phyloP scores from a whole-genome alignment of 2,113 vertebrate species.

The Anser brachyrhynchus region DNA sequence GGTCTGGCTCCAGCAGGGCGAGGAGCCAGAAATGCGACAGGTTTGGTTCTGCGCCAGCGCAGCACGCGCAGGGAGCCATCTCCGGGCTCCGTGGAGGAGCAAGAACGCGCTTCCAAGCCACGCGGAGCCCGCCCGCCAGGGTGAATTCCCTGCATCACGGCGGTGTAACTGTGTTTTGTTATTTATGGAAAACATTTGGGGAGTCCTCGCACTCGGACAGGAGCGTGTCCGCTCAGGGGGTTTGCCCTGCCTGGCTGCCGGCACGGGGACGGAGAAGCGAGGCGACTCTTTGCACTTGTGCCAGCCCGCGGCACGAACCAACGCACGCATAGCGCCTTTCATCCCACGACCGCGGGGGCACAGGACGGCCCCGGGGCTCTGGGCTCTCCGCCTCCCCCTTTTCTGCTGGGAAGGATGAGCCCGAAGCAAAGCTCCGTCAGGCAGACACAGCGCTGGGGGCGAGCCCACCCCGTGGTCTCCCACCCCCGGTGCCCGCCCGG shows the following conservation, averaged over 20 bases:
- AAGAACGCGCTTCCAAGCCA: not conserved
- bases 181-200: rapidly evolving
- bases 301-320: not conserved
- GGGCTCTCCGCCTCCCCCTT: not conserved
- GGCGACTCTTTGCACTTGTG: not conserved
- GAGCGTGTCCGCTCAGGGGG: not conserved
- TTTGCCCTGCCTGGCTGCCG: not conserved
- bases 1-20: not conserved
- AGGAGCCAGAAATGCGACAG: not conserved
- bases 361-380: not conserved
- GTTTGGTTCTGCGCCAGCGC: not conserved
- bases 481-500: not conserved
- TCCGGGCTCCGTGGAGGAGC: not conserved
- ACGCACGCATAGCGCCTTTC: not conserved
- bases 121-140: not conserved
- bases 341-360: not conserved
- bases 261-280: not conserved
- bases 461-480: rapidly evolving
- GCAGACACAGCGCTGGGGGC: rapidly evolving
- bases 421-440: not conserved
- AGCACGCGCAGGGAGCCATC: no score
- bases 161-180: rapidly evolving
- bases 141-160: not conserved
- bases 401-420: rapidly evolving
- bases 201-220: not conserved